Evolutionary conservation across 2,888 invertebrate species (phyloP).

Genomic region (Nowickia ferox): DNA sequence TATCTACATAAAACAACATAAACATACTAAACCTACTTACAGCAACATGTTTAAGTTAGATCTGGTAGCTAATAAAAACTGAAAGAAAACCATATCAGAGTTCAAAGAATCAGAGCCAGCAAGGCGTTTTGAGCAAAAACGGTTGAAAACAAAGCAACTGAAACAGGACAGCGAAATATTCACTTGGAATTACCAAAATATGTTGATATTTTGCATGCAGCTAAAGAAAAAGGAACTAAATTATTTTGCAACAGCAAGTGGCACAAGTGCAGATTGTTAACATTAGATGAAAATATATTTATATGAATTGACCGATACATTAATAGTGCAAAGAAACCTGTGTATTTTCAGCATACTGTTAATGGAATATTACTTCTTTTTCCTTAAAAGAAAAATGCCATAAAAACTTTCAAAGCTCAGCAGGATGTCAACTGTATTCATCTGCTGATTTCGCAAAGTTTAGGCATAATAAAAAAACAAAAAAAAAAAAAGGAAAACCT

Average conservation of each 20-base stretch:
- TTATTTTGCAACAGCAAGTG: slow-evolving; percentile 73
- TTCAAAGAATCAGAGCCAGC: slow-evolving; percentile 66
- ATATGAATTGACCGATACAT: slow-evolving; percentile 78
- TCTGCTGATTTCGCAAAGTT: neutral
- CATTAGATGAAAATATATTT: slow-evolving; percentile 81
- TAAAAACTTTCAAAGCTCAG: slow-evolving; percentile 62
- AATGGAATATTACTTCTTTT: slow-evolving; percentile 51
- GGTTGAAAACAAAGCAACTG: neutral
- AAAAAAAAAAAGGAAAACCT: slow-evolving; percentile 18
- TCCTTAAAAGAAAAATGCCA: slow-evolving; percentile 9
- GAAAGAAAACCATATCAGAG: slow-evolving; percentile 64
- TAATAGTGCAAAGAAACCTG: slow-evolving; percentile 27
- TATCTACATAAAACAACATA: too few species aligned
- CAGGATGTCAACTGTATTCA: slow-evolving; percentile 59
- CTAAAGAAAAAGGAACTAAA: slow-evolving; percentile 23
- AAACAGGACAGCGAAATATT: slow-evolving; percentile 11
- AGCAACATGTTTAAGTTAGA: slow-evolving; percentile 40
- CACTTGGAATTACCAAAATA: slow-evolving; percentile 52
- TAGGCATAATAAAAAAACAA: slow-evolving; percentile 25
- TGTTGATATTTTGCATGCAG: neutral
- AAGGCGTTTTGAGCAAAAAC: slow-evolving; percentile 52
- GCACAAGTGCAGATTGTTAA: slow-evolving; percentile 81
- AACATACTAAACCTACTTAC: slow-evolving; percentile 64
- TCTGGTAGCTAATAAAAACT: slow-evolving; percentile 29
- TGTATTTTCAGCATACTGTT: slow-evolving; percentile 32